Evolutionary conservation across 2,888 invertebrate species (phyloP), one percentile per base, ranked within the genome.

Genomic region (Zelleria hepariella): DNA sequence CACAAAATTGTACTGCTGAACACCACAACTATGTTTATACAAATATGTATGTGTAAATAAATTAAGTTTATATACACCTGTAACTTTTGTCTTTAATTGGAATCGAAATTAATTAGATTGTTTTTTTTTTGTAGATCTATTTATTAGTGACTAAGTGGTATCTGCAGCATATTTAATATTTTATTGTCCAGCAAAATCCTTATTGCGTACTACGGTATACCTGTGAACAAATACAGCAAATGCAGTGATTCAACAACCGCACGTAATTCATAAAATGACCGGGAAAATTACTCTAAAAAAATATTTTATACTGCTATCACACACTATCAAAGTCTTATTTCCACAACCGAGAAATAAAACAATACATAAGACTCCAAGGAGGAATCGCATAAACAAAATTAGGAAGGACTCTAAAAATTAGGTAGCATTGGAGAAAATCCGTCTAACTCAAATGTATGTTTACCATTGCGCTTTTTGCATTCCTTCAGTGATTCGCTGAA

Each of bases 401-500:
- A n/a, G n/a, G n/a, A n/a, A n/a, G n/a, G n/a, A n/a, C n/a, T n/a
- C n/a, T n/a, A n/a, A n/a, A n/a, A n/a, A n/a, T n/a, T n/a, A n/a
- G n/a, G n/a, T n/a, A n/a, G n/a, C n/a, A n/a, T n/a, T n/a, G n/a
- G n/a, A n/a, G n/a, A n/a, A n/a, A n/a, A n/a, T n/a, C n/a, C n/a
- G n/a, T n/a, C n/a, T n/a, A n/a, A n/a, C n/a, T n/a, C n/a, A n/a
- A n/a, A n/a, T n/a, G n/a, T n/a, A n/a, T n/a, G n/a, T n/a, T 54
- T 78, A 93, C 96, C 92, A 82, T 95, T 91, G 65, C 93, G 90
- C 67, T 90, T 77, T 83, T 96, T 97, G 93, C 99, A 99, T 75
- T 98, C 96, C 73, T 94, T 93, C 62, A 99, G 91, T 27, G 98
- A 98, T 75, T 98, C 97, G 74, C 97, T 98, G 82, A 98, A 99